Base-by-base conservation (phyloP, 2,113 vertebrate species). In the Rhodinocichla rosea region DNA sequence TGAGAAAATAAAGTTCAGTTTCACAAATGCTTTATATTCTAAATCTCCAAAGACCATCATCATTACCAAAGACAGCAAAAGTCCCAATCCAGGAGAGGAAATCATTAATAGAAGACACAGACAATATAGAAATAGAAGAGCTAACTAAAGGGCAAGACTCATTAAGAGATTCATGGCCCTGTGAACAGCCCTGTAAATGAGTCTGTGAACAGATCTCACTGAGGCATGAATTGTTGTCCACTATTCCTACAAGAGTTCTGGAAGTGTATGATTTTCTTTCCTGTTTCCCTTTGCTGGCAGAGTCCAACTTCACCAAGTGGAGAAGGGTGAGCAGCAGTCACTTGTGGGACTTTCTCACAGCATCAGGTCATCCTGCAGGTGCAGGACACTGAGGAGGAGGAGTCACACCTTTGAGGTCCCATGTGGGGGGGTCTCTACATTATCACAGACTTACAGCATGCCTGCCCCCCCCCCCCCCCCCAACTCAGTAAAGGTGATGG, bases 371-470 rank as follows among this genome's bases (percentile, higher is more conserved):
- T 17, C 45, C 15, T 73, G 57, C 30, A 85, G 79, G 19, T n/a
- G 22, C 40, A 83, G 40, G 15, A 80, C 47, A 37, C 8, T 65
- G 19, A 13, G 8, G 8, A 50, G 6, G 22, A 69, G 27, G 26
- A 67, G 60, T 70, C 42, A 35, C 11, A 40, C 9, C 32, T 67
- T 65, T 50, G 33, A 63, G 17, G 44, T 83, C 37, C 45, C n/a
- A 17, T 0, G 1, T 4, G 0, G 33, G 30, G 13, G 12, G 28
- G n/a, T n/a, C n/a, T 24, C 45, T 32, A 18, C 0, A 0, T 59
- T 59, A 42, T 22, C 37, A 23, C n/a, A 62, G n/a, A 62, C 16
- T 62, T 28, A 60, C 13, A 76, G 19, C 27, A 33, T 11, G 39
- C 2, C n/a, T n/a, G n/a, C n/a, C n/a, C 21, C 18, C 10, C 42